Evolutionary conservation across 1,140 invertebrate species (phyloP).

Genomic region (Neodiprion virginianus): DNA sequence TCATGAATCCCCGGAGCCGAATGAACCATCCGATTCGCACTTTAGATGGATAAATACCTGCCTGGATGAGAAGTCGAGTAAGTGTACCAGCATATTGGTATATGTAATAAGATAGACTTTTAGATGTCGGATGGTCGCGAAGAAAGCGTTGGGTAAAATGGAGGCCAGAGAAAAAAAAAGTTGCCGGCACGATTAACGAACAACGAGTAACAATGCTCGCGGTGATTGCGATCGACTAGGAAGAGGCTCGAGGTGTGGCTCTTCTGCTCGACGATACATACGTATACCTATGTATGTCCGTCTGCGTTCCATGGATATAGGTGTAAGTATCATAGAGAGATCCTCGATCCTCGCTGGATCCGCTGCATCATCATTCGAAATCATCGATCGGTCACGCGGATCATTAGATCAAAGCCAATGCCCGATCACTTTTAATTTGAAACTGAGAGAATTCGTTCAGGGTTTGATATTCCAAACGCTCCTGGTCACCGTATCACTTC

Average conservation of each 20-base stretch:
- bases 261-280: not conserved
- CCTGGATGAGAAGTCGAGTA: too few relatives aligned
- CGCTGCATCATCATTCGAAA: slow-evolving; percentile 11
- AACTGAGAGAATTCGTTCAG: not conserved
- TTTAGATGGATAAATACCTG: too few relatives aligned
- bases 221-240: not conserved
- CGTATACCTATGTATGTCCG: not conserved
- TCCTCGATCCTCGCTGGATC: not conserved
- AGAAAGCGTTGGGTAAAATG: too few relatives aligned
- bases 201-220: slow-evolving; percentile 4
- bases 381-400: slow-evolving; percentile 15
- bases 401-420: slow-evolving; percentile 13
- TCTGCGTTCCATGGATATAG: not conserved
- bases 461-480: too few relatives aligned
- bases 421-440: not conserved
- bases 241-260: not conserved
- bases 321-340: not conserved
- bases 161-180: not conserved
- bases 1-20: too few relatives aligned
- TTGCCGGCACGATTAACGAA: not conserved
- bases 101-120: too few relatives aligned
- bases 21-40: too few relatives aligned
- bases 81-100: too few relatives aligned
- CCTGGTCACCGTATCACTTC: too few relatives aligned
- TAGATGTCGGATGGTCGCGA: too few relatives aligned